A percentile compares a stretch with the other conserved stretches of the same genome.
phyloP scores from a whole-genome alignment of 2,113 vertebrate species.

The Lagopus muta region DNA sequence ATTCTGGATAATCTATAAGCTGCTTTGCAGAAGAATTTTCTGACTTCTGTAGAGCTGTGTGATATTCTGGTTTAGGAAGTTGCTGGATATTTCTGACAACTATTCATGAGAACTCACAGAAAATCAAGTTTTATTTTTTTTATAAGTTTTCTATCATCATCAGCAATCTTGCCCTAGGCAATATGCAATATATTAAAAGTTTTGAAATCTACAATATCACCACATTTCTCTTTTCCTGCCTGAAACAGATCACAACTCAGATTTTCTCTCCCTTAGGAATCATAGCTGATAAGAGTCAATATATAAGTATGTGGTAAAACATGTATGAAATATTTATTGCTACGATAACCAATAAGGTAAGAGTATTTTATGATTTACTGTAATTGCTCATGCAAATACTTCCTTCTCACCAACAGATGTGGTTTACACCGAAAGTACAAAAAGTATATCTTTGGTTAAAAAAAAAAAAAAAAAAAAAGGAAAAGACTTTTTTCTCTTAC shows the following conservation, averaged over 20 bases:
- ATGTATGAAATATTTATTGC: background rate
- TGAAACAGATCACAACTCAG: background rate
- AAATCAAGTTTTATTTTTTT: background rate
- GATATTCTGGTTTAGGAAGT: background rate
- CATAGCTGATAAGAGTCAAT: background rate
- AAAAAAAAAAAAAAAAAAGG: too few relatives aligned
- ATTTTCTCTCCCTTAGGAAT: background rate
- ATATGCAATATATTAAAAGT: background rate
- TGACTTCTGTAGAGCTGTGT: background rate
- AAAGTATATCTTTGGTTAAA: background rate
- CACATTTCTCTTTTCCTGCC: background rate
- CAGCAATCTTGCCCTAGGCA: background rate
- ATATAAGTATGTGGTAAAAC: background rate
- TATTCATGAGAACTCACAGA: background rate
- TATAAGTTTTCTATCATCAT: background rate
- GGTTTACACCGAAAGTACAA: background rate
- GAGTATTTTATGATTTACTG: background rate
- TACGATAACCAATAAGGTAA: background rate
- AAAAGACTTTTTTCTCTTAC: background rate
- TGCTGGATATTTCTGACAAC: background rate
- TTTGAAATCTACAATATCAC: background rate
- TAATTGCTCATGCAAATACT: background rate
- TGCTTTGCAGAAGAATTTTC: background rate
- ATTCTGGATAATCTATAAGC: background rate
- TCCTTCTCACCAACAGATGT: background rate